Conservation (phyloP, 2,888 invertebrate genomes). For the Gari tellinella region DNA sequence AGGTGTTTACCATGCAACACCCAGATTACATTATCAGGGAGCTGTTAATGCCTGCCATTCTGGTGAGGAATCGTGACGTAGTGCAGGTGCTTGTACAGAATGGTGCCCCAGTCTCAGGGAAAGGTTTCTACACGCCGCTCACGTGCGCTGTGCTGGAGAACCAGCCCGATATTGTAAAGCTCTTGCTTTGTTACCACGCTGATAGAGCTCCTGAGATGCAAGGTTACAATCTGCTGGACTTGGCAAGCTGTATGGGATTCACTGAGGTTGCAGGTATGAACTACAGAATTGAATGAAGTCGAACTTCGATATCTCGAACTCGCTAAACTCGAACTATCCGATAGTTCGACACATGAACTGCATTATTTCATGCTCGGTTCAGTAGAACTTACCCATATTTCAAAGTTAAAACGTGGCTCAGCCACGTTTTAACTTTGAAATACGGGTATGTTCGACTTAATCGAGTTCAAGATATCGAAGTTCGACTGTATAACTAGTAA, state of each 20-base stretch:
- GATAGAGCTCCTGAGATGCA: constrained; percentile 47
- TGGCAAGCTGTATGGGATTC: constrained; percentile 48
- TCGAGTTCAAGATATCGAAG: too few species aligned
- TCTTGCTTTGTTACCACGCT: constrained; percentile 37
- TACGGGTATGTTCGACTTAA: too few species aligned
- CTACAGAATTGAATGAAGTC: too few species aligned
- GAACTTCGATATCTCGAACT: too few species aligned
- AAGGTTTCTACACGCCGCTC: constrained; percentile 54
- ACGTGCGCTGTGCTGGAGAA: constrained; percentile 55
- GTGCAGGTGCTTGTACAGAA: constrained; percentile 46
- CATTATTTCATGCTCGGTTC: too few species aligned
- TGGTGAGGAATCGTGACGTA: constrained; percentile 42
- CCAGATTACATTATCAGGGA: constrained; percentile 47
- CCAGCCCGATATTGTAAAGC: constrained; percentile 43
- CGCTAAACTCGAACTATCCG: too few species aligned
- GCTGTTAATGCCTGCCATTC: constrained; percentile 54
- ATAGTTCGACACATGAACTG: too few species aligned
- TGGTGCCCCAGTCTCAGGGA: constrained; percentile 36
- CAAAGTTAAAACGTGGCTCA: too few species aligned
- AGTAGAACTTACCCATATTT: too few species aligned
- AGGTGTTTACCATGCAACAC: constrained; percentile 50
- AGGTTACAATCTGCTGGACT: constrained; percentile 52
- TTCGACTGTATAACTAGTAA: too few species aligned
- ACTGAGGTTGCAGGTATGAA: constrained; percentile 52
- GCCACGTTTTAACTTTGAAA: too few species aligned